These are phyloP conservation scores for Muricea muricata DNA, from an alignment of 92 coral and sea anemone species.

Conservation along the genomic window DNA sequence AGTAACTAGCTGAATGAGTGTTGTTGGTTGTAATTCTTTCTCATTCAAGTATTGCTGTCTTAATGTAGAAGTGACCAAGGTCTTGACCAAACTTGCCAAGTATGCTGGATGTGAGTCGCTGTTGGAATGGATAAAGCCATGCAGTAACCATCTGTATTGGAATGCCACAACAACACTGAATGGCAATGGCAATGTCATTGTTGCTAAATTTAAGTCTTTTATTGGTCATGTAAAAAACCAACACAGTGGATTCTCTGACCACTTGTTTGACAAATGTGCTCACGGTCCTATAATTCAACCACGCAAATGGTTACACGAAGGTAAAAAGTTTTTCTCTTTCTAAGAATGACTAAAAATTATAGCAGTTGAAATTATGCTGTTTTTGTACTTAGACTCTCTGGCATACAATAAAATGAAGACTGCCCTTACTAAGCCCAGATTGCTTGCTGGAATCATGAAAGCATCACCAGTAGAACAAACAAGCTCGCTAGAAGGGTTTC, in stretches of 20 bases:
- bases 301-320: no score
- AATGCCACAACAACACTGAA: background rate
- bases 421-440: constrained; percentile 1
- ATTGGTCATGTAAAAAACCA: constrained; percentile 1
- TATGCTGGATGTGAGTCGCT: background rate
- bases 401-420: constrained; percentile 1
- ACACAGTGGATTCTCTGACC: constrained; percentile 3
- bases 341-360: no score
- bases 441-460: background rate
- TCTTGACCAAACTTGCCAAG: background rate
- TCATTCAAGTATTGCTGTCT: no score
- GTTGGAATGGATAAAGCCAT: constrained; percentile 6
- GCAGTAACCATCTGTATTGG: constrained; percentile 17
- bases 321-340: no score
- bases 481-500: constrained; percentile 1
- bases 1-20: no score
- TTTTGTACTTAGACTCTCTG: background rate
- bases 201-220: constrained; percentile 9
- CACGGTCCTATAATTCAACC: background rate
- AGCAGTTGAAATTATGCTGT: background rate
- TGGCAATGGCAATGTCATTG: constrained; percentile 14
- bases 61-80: background rate
- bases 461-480: background rate
- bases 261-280: background rate
- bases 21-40: no score